Base-by-base conservation (phyloP, 2,797 vertebrate genomes). In the Taenioides sp. region DNA sequence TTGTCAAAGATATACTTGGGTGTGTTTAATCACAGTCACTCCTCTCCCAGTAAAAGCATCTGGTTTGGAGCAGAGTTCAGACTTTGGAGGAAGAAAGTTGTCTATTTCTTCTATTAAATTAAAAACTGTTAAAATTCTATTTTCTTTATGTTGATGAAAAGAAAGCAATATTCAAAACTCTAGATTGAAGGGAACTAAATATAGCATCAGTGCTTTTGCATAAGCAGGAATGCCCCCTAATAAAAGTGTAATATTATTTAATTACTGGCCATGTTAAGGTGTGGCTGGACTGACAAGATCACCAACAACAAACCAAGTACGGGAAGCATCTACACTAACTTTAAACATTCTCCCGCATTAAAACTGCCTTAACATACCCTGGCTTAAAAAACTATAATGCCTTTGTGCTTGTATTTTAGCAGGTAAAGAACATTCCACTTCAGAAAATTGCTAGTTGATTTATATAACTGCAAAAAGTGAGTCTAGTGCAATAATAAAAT, bases 201-300 rank as follows among this genome's bases (percentile, higher is more conserved):
- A 23, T 50, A 27, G 58, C 10, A 28, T 47, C 0, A 1, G 47
- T 74, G 61, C 25, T 65, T 67, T 49, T 52, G 58, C 12, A 14
- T 65, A n/a, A 28, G 71, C 27, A 55, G 67, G 77, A 80, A 64
- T 69, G 64, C 64, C 50, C 62, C 23, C 5, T 0, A 25, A 14
- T 37, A 3, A 68, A 28, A 78, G 69, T 1, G 5, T n/a, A 57
- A 63, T 43, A 62, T 66, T n/a, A 75, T 79, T 73, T 73, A 72
- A 77, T 71, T 64, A 10, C 18, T 17, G 52, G 57, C 6, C 72
- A 81, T 86, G 77, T 79, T 84, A 47, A 72, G 81, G 75, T 73
- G 74, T 1, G 47, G 70, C 69, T 55, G 1, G 65, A 74, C 55
- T 74, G 75, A 83, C 75, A 57, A 1, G 1, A 75, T 67, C 65